Percentiles rank a stretch among this genome's conserved stretches.
Conservation (phyloP, 37 sponge, comb jelly and placozoan genomes). For the Chondrosia reniformis region DNA sequence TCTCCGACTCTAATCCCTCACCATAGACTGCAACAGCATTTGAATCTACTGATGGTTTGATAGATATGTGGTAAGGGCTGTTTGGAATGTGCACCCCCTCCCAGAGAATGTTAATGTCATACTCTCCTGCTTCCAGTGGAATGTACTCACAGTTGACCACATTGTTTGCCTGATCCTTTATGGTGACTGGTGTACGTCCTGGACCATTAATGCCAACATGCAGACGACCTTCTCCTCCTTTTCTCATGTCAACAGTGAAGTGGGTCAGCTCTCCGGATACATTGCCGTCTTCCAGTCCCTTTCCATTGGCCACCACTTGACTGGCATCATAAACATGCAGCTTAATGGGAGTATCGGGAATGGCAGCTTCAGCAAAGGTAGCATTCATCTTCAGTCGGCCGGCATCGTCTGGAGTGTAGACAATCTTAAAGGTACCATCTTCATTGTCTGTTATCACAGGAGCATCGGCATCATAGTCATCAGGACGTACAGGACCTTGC, state of each 20-base stretch:
- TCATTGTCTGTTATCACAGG: constrained; percentile 47
- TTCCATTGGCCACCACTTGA: constrained; percentile 79
- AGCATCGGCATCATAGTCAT: constrained; percentile 11
- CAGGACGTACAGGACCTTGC: constrained; percentile 25
- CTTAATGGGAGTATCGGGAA: constrained; percentile 79
- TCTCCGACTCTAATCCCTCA: constrained; percentile 55
- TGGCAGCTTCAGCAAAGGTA: constrained; percentile 62
- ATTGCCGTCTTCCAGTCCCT: constrained; percentile 80
- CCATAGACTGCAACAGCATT: constrained; percentile 64
- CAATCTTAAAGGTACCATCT: constrained; percentile 62
- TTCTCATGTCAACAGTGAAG: constrained; percentile 70
- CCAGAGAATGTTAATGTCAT: constrained; percentile 68
- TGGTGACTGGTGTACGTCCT: constrained; percentile 44
- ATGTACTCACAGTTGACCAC: constrained; percentile 77
- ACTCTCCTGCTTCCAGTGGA: constrained; percentile 74
- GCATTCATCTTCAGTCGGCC: constrained; percentile 71
- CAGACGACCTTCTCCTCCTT: constrained; percentile 82
- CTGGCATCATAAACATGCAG: constrained; percentile 81
- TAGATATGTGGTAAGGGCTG: constrained; percentile 68
- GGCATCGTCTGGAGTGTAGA: constrained; percentile 69
- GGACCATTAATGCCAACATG: constrained; percentile 70
- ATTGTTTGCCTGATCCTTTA: constrained; percentile 76
- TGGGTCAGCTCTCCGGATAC: constrained; percentile 74
- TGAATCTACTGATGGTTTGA: constrained; percentile 67
- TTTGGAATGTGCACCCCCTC: constrained; percentile 76